Base-by-base conservation (phyloP, 2,797 vertebrate genomes). In the Sebastes cheni region DNA sequence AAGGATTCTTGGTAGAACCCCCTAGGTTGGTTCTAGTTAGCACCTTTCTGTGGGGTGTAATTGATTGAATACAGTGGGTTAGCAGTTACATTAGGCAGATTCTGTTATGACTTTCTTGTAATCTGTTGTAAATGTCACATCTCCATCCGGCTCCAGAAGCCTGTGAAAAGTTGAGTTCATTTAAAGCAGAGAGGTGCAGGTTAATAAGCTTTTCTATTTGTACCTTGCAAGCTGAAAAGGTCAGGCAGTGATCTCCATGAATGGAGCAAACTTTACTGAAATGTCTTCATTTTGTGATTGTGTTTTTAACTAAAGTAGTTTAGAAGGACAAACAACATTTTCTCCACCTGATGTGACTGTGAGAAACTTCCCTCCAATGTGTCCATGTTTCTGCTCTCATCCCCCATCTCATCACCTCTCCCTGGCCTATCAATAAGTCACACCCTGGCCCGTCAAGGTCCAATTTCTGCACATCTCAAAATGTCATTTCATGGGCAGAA, bases 401-500 rank as follows among this genome's bases (percentile, higher is more conserved):
- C 30, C 61, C 14, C 20, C 67, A 67, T 39, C 66, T 66, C 75
- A 61, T 75, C 75, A 59, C 54, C 50, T 52, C 20, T 64, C 61
- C 39, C 6, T 5, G 29, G 23, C 58, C 69, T 36, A 52, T 77
- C 65, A 66, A 72, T 75, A 11, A 54, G 80, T 79, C 79, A 84
- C 79, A 61, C 70, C 22, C 13, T 12, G 10, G 58, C 30, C 67
- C 4, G 55, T 70, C 74, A 78, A 67, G 46, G 60, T 81, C 71
- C 75, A 70, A 78, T 75, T 83, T 77, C 52, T 34, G 64, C 70
- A 27, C 66, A 9, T 80, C 86, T 79, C 55, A 25, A 81, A 83
- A 88, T 79, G 72, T 75, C 54, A 81, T 88, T 86, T 90, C 80
- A 73, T 67, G 60, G 67, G 6, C 27, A 77, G 60, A 75, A 72